phyloP scores from a whole-genome alignment of 2,797 vertebrate species.

The Nannoperca australis region DNA sequence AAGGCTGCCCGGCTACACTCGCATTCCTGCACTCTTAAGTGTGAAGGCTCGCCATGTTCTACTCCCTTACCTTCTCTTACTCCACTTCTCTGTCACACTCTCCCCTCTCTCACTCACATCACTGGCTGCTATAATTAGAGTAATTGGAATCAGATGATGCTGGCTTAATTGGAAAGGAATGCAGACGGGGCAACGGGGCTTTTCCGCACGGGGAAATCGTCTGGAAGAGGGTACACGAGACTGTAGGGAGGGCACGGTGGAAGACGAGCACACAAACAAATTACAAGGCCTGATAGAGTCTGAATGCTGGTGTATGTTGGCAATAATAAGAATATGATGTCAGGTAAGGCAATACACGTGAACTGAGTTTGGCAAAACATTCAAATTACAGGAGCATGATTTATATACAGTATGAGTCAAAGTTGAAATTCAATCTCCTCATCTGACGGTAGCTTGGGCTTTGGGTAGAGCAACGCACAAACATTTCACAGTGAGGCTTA shows the following conservation, averaged over 20 bases:
- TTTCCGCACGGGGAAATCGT: constrained; percentile 79
- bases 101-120: constrained; percentile 58
- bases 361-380: constrained; percentile 33
- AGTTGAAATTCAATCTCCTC: constrained; percentile 56
- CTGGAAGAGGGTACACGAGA: constrained; percentile 68
- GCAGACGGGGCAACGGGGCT: constrained; percentile 77
- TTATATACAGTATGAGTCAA: constrained; percentile 54
- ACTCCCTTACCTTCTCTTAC: constrained; percentile 24
- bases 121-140: constrained; percentile 84
- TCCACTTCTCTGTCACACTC: constrained; percentile 29
- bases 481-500: constrained; percentile 62
- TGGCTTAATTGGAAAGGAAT: constrained; percentile 87
- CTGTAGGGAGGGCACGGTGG: constrained; percentile 47
- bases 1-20: constrained; percentile 52
- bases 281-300: constrained; percentile 26
- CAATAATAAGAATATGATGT: constrained; percentile 33
- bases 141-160: constrained; percentile 86
- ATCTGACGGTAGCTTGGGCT: constrained; percentile 42
- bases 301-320: constrained; percentile 29
- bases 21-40: constrained; percentile 59
- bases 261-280: constrained; percentile 59
- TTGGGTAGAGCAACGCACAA: constrained; percentile 41
- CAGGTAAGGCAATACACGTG: constrained; percentile 38
- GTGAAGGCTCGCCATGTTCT: constrained; percentile 56
- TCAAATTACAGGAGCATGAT: constrained; percentile 50